These are phyloP conservation scores for Drosophila melanocephala DNA, from an alignment of 2,888 invertebrate species.

Conservation along the genomic window DNA sequence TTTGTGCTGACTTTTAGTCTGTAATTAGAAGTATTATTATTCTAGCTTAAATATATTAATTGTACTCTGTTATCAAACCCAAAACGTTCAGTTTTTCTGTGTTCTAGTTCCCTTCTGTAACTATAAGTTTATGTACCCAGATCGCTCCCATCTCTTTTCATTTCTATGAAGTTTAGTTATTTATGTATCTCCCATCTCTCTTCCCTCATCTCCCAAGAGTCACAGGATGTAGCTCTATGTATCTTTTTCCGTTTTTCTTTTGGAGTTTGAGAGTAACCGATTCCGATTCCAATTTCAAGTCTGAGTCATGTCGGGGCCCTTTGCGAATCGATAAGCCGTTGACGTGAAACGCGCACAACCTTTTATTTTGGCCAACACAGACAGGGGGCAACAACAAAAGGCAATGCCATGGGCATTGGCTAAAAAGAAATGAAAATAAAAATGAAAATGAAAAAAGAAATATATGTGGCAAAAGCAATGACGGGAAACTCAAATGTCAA, in stretches of 20 bases:
- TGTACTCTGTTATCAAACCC: background rate
- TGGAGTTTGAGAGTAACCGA: conserved; percentile 52
- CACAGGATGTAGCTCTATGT: background rate
- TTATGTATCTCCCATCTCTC: background rate
- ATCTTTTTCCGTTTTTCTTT: conserved; percentile 2
- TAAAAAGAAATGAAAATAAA: conserved; percentile 38
- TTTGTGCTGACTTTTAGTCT: background rate
- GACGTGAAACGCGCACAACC: conserved; percentile 58
- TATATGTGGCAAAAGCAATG: conserved; percentile 19
- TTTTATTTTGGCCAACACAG: conserved; percentile 31
- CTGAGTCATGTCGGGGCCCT: conserved; percentile 69
- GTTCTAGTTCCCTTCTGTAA: background rate
- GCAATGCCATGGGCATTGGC: conserved; percentile 33
- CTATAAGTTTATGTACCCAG: background rate
- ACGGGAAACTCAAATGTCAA: conserved; percentile 77
- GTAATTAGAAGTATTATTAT: background rate
- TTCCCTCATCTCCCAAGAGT: background rate
- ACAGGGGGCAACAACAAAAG: conserved; percentile 15
- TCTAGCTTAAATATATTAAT: background rate
- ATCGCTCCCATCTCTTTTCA: background rate
- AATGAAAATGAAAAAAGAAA: conserved; percentile 15
- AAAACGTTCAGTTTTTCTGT: background rate
- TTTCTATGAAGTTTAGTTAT: background rate
- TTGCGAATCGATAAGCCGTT: conserved; percentile 71
- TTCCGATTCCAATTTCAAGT: conserved; percentile 38